Evolutionary conservation across 2,113 vertebrate species (phyloP).

Genomic region (Carollia perspicillata): DNA sequence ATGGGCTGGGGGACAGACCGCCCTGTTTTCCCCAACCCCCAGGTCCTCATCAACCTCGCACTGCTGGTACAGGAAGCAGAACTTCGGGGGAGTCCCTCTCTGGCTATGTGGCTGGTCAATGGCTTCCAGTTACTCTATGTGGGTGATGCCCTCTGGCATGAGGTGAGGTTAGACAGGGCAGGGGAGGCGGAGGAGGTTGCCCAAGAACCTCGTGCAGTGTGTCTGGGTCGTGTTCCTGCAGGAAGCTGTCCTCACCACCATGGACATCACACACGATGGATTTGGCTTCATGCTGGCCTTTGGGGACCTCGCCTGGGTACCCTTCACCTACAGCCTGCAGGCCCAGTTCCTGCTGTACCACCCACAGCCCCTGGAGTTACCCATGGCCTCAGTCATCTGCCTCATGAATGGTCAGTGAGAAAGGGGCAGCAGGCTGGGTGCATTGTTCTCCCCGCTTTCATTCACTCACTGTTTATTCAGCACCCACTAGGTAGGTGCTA

Average conservation of each 20-base stretch:
- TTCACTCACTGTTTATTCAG: background rate
- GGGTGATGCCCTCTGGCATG: slow-evolving; percentile 89
- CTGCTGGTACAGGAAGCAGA: slow-evolving; percentile 90
- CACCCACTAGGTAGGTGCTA: background rate
- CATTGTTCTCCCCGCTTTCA: background rate
- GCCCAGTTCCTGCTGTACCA: slow-evolving; percentile 88
- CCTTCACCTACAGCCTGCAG: slow-evolving; percentile 92
- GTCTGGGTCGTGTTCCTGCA: slow-evolving; percentile 60
- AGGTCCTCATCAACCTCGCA: slow-evolving; percentile 90
- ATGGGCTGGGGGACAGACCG: background rate
- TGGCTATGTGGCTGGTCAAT: slow-evolving; percentile 91
- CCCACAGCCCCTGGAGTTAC: slow-evolving; percentile 82
- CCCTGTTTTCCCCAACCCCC: slow-evolving; percentile 61
- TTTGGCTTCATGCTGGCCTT: slow-evolving; percentile 95
- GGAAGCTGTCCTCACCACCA: slow-evolving; percentile 91
- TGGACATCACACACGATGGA: slow-evolving; percentile 93
- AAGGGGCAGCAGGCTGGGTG: background rate
- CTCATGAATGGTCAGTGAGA: slow-evolving; percentile 85
- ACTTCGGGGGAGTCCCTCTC: slow-evolving; percentile 86
- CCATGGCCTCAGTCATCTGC: slow-evolving; percentile 79
- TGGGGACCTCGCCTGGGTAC: slow-evolving; percentile 92
- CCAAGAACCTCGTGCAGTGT: background rate
- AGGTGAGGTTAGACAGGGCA: slow-evolving; percentile 77
- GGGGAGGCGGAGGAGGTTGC: background rate
- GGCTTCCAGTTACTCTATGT: slow-evolving; percentile 91